These are phyloP conservation scores for Odontomachus brunneus DNA, from an alignment of 1,140 invertebrate species.

Conservation along the genomic window DNA sequence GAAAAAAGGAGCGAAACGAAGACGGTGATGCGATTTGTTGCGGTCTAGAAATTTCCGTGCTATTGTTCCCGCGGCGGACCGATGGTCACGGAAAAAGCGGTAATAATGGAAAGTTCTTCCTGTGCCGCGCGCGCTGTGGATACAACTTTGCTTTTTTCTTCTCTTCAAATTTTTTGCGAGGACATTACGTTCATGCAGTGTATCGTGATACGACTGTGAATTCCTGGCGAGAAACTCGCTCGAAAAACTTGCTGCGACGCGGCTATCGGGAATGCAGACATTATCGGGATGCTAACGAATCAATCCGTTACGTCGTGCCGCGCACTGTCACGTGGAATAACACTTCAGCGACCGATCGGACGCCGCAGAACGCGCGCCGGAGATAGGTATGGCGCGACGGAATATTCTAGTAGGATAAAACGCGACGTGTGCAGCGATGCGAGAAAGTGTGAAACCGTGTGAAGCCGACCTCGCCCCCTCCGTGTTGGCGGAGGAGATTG, in stretches of 20 bases:
- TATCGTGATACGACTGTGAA: slow-evolving; percentile 25
- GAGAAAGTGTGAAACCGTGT: slow-evolving; percentile 67
- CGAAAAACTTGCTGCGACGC: not conserved
- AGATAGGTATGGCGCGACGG: not conserved
- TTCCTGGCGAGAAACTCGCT: not conserved
- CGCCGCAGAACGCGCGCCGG: not conserved
- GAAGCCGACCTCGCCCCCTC: not conserved
- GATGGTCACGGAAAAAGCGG: slow-evolving; percentile 42
- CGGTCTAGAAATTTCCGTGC: slow-evolving; percentile 57
- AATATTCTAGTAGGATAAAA: slow-evolving; percentile 44
- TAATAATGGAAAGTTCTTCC: slow-evolving; percentile 65
- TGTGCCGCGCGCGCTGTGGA: slow-evolving; percentile 16
- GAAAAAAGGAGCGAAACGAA: slow-evolving; percentile 12
- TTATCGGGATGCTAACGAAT: slow-evolving; percentile 2
- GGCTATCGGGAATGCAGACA: not conserved
- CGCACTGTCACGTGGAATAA: slow-evolving; percentile 2
- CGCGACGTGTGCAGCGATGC: slow-evolving; percentile 28
- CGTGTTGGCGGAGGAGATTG: slow-evolving; percentile 38
- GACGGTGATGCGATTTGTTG: slow-evolving; percentile 52
- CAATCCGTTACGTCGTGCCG: slow-evolving; percentile 18
- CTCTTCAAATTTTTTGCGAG: slow-evolving; percentile 36
- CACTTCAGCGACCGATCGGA: slow-evolving; percentile 14
- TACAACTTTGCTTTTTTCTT: not conserved
- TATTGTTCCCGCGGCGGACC: slow-evolving; percentile 48
- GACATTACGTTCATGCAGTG: slow-evolving; percentile 45